phyloP scores from a whole-genome alignment of 2,113 vertebrate species.

The Mandrillus leucophaeus region DNA sequence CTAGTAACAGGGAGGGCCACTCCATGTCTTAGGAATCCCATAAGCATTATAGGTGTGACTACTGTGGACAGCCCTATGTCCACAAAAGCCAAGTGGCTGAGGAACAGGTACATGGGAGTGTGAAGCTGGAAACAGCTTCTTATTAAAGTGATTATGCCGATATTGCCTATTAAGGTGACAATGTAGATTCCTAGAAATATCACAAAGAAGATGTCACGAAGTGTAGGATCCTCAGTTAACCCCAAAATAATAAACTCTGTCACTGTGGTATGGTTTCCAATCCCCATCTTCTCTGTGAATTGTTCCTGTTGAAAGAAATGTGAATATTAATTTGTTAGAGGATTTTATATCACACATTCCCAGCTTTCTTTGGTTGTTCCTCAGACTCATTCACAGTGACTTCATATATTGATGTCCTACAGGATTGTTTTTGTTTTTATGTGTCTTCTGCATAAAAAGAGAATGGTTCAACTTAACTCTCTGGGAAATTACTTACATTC shows the following conservation, averaged over 20 bases:
- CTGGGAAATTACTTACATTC: neutral
- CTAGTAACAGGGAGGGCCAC: conserved; percentile 10
- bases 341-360: neutral
- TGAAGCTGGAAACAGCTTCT: conserved; percentile 55
- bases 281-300: neutral
- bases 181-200: conserved; percentile 66
- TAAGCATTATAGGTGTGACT: conserved; percentile 54
- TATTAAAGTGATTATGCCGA: conserved; percentile 62
- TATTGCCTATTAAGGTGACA: conserved; percentile 58
- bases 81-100: conserved; percentile 67
- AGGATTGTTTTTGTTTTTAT: neutral
- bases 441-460: neutral
- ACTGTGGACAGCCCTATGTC: conserved; percentile 54
- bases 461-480: neutral
- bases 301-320: conserved; percentile 4
- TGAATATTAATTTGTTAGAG: neutral
- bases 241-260: conserved; percentile 71
- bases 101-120: conserved; percentile 69
- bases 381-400: neutral
- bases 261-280: neutral
- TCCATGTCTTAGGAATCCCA: neutral
- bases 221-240: conserved; percentile 36
- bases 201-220: conserved; percentile 63
- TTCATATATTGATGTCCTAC: neutral
- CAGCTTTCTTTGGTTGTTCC: neutral